Percentiles rank a stretch among this genome's conserved stretches.
phyloP scores from a whole-genome alignment of 2,113 vertebrate species.

The Cavia aperea region DNA sequence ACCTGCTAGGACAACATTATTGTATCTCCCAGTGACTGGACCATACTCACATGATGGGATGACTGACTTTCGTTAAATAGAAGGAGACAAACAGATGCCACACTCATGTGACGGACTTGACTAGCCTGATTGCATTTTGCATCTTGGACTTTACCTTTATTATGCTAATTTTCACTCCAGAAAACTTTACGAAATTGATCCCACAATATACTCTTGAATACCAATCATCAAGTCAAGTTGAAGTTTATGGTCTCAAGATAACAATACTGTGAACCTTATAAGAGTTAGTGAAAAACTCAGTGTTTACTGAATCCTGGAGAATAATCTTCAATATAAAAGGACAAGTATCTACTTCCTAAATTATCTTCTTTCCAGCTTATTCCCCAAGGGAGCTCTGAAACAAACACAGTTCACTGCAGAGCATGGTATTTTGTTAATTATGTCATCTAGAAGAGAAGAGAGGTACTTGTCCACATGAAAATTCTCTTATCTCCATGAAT shows the following conservation, averaged over 20 bases:
- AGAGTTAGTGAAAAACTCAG: not conserved
- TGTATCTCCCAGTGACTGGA: not conserved
- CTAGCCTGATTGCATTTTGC: not conserved
- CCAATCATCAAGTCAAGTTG: not conserved
- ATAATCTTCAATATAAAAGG: not conserved
- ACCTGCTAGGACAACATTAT: not conserved
- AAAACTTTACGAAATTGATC: not conserved
- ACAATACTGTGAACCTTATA: not conserved
- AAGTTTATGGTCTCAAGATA: constrained; percentile 34
- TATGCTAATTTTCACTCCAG: not conserved
- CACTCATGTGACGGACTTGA: not conserved
- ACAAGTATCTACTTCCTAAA: not conserved
- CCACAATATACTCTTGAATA: not conserved
- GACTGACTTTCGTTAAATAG: not conserved
- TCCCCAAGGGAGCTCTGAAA: not conserved
- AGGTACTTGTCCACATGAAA: not conserved
- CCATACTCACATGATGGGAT: not conserved
- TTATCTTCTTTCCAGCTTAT: not conserved
- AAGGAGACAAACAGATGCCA: not conserved
- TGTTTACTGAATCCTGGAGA: not conserved
- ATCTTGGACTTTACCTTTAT: not conserved
- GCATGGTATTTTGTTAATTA: constrained; percentile 28
- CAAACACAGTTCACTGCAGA: not conserved
- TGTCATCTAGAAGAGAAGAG: not conserved
- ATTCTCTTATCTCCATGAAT: constrained; percentile 21